Evolutionary conservation across 1,140 invertebrate species (phyloP).

Genomic region (Chelonus insularis): DNA sequence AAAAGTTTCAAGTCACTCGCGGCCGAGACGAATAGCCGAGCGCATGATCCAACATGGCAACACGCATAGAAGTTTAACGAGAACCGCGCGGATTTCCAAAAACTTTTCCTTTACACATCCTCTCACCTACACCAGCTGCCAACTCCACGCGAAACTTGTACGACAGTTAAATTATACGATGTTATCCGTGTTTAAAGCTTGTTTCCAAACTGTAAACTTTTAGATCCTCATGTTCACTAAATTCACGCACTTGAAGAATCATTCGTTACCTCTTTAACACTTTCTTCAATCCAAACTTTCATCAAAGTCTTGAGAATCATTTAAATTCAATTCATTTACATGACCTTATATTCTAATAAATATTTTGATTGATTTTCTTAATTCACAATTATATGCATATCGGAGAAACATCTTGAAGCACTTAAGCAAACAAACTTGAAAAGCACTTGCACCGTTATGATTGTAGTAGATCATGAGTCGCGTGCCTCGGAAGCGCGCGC

Average conservation of each 20-base stretch:
- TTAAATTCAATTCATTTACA: too few species aligned
- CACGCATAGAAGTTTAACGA: background rate
- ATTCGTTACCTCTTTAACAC: background rate
- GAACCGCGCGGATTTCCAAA: slow-evolving; percentile 2
- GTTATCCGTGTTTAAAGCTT: slow-evolving; percentile 12
- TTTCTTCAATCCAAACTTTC: background rate
- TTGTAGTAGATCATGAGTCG: background rate
- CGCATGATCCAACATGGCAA: slow-evolving; percentile 37
- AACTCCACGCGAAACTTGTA: slow-evolving; percentile 5
- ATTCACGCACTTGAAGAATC: background rate
- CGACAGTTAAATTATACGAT: slow-evolving; percentile 19
- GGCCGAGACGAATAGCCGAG: slow-evolving; percentile 3
- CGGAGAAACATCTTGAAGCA: background rate
- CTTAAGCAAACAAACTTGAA: slow-evolving; percentile 6
- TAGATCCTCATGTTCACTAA: background rate
- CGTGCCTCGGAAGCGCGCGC: slow-evolving; percentile 11
- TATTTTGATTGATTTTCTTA: too few species aligned
- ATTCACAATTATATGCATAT: too few species aligned
- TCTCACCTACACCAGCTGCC: slow-evolving; percentile 4
- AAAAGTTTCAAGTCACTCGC: slow-evolving; percentile 51
- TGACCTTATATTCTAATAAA: too few species aligned
- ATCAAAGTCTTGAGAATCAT: background rate
- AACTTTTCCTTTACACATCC: background rate
- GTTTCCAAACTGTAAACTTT: slow-evolving; percentile 9
- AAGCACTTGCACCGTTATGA: background rate